Evolutionary conservation across 2,797 vertebrate species (phyloP).

Genomic region (Aldrovandia affinis): DNA sequence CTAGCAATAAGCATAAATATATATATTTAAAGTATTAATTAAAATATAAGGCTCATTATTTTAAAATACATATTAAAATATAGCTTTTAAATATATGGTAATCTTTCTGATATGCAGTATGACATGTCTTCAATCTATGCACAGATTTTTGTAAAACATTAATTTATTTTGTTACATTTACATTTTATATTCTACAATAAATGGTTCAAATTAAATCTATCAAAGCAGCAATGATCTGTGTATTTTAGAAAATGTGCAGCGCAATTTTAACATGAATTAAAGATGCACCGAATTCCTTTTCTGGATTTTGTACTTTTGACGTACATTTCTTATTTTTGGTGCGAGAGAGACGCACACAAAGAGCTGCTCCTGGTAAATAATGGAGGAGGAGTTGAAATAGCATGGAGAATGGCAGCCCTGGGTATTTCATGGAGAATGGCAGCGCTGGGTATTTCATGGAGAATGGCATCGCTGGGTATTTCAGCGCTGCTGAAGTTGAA

Average conservation of each 20-base stretch:
- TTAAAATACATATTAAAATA: not conserved
- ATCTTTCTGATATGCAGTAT: no score
- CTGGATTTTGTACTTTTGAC: not conserved
- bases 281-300: not conserved
- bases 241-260: not conserved
- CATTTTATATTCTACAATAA: not conserved
- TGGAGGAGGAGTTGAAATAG: constrained; percentile 22
- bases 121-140: not conserved
- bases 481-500: constrained; percentile 9
- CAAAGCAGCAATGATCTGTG: not conserved
- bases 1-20: no score
- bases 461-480: not conserved
- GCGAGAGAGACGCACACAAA: not conserved
- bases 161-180: not conserved
- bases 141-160: not conserved
- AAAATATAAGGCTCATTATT: not conserved
- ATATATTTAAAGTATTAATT: no score
- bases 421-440: constrained; percentile 12
- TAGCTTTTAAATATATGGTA: not conserved
- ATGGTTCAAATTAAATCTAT: not conserved
- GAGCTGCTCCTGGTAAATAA: not conserved
- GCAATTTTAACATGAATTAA: not conserved
- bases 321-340: not conserved
- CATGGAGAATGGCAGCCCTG: not conserved
- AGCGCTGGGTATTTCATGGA: not conserved